phyloP scores from a whole-genome alignment of 2,113 vertebrate genomes.

The Reinhardtius hippoglossoides region DNA sequence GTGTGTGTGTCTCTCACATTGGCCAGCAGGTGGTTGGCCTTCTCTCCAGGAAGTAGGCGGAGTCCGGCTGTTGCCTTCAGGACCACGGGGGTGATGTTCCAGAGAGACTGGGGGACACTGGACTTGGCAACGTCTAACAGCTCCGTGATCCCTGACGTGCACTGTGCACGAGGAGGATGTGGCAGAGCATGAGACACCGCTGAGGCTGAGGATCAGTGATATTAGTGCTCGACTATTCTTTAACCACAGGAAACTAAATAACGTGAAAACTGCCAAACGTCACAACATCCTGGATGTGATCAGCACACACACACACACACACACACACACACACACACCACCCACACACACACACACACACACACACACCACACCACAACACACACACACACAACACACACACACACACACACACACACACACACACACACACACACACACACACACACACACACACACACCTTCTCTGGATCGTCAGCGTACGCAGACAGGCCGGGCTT shows the following conservation, averaged over 20 bases:
- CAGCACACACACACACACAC: conserved; percentile 59
- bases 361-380: too few relatives aligned
- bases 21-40: conserved; percentile 88
- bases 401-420: too few relatives aligned
- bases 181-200: neutral
- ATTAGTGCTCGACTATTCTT: too few relatives aligned
- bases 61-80: conserved; percentile 95
- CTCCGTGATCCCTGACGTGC: conserved; percentile 84
- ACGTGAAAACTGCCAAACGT: too few relatives aligned
- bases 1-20: conserved; percentile 65
- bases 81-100: conserved; percentile 88
- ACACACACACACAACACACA: too few relatives aligned
- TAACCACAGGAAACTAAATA: neutral
- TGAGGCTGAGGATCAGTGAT: neutral
- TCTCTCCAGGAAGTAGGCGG: conserved; percentile 89
- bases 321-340: too few relatives aligned
- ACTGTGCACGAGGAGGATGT: conserved; percentile 73
- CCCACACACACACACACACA: too few relatives aligned
- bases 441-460: neutral
- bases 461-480: conserved; percentile 91
- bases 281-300: too few relatives aligned
- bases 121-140: conserved; percentile 88
- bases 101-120: conserved; percentile 83
- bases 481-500: conserved; percentile 94
- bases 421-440: too few relatives aligned